Evolutionary conservation across 1,140 invertebrate species (phyloP), one percentile per base, ranked within the genome.

Genomic region (Drosophila jambulina): DNA sequence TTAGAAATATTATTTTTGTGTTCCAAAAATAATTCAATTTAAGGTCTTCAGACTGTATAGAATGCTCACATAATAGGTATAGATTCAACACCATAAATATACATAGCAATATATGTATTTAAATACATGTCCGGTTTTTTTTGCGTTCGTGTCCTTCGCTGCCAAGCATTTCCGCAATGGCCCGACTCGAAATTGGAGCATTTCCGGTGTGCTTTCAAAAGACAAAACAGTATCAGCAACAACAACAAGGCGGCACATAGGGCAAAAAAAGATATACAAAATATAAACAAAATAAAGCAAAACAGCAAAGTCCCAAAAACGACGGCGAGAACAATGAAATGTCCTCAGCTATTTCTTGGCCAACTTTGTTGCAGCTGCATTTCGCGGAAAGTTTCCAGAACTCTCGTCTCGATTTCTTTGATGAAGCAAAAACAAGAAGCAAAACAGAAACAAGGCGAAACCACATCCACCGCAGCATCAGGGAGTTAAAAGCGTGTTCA

Each of bases 371-470:
- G 82, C 71, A 70, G 75, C 68, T 80, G 83, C 79, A 87, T 74
- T 82, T 83, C 76, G 76, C 65, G 75, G 49, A 87, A 87, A 87
- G 40, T 87, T 70, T 87, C 71, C 48, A 61, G 54, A 58, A 72
- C 84, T 83, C 48, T 42, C 76, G 70, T 82, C 84, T 84, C 84
- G 69, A 87, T 87, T 87, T 88, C 84, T 84, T 80, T 88, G 77
- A 80, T 72, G 76, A 65, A 75, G 49, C 64, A 68, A 70, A 61
- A 79, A 64, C 80, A 76, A 69, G 49, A 34, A 29, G 51, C 62
- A 34, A 51, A 67, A 76, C 51, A 54, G 59, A 65, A 60, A 48
- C 68, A 21, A 42, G 34, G 49, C 75, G 51, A 59, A 78, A 48
- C 75, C 78, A 51, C 63, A 76, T 4, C 76, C 70, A 72, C 48